phyloP scores from a whole-genome alignment of 2,797 vertebrate genomes.

The Trichosurus vulpecula region DNA sequence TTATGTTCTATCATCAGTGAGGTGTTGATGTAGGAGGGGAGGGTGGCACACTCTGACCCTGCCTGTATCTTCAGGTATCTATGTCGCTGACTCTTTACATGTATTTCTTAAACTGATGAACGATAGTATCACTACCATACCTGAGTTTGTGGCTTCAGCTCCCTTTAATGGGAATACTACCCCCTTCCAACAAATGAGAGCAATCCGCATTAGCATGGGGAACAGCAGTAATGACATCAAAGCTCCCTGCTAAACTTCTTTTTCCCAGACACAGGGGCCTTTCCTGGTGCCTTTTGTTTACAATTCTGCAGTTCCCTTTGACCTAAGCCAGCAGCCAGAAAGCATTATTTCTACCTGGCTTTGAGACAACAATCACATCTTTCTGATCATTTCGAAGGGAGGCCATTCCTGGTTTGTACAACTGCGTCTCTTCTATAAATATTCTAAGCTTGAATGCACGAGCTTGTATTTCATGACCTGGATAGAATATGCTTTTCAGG shows the following conservation, averaged over 20 bases:
- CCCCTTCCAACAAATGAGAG: slow-evolving; percentile 29
- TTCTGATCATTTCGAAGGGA: not conserved
- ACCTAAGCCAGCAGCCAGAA: slow-evolving; percentile 19
- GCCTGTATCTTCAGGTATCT: slow-evolving; percentile 9
- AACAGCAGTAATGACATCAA: slow-evolving; percentile 33
- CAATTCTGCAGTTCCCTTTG: slow-evolving; percentile 30
- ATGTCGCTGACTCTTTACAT: slow-evolving; percentile 2
- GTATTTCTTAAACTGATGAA: slow-evolving; percentile 44
- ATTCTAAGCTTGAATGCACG: slow-evolving; percentile 42
- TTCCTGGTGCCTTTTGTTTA: slow-evolving; percentile 50
- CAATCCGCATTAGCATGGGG: slow-evolving; percentile 12
- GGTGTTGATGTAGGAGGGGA: not conserved
- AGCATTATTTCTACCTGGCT: not conserved
- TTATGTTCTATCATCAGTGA: not conserved
- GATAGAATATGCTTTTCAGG: slow-evolving; percentile 46
- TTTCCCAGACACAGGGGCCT: slow-evolving; percentile 19
- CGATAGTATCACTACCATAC: not conserved
- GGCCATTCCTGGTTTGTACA: slow-evolving; percentile 29
- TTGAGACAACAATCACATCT: slow-evolving; percentile 29
- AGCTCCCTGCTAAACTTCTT: slow-evolving; percentile 34
- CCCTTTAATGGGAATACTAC: not conserved
- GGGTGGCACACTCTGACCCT: not conserved
- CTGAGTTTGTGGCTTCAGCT: slow-evolving; percentile 46
- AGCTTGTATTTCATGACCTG: slow-evolving; percentile 62
- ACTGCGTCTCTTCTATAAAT: slow-evolving; percentile 47